phyloP scores from a whole-genome alignment of 2,113 vertebrate genomes.

The Eupsittula cactorum region DNA sequence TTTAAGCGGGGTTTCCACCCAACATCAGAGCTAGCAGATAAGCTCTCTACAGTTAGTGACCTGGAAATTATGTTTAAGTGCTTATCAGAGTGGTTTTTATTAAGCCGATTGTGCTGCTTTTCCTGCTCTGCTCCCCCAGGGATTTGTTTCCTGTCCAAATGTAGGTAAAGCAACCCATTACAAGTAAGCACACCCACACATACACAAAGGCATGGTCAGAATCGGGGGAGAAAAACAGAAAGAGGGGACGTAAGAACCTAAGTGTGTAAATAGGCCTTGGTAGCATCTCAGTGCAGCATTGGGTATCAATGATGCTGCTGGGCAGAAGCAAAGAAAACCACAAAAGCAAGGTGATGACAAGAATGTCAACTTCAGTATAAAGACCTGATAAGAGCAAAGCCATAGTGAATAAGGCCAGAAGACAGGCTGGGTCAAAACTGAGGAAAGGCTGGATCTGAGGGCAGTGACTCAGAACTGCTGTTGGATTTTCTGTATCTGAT shows the following conservation, averaged over 20 bases:
- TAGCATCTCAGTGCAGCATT: neutral
- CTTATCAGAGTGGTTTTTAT: neutral
- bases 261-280: neutral
- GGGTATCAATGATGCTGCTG: neutral
- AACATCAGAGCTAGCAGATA: neutral
- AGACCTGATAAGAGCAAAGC: neutral
- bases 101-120: slow-evolving; percentile 13
- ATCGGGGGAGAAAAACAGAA: neutral
- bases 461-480: neutral
- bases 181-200: neutral
- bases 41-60: neutral
- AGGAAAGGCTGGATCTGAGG: neutral
- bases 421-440: neutral
- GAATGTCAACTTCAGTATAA: neutral
- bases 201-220: neutral
- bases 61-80: neutral
- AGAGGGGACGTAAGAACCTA: neutral
- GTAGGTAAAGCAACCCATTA: neutral
- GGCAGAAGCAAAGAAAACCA: neutral
- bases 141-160: neutral
- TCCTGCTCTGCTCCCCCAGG: neutral
- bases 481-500: neutral
- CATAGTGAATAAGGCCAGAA: neutral
- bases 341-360: neutral
- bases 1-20: neutral